Conservation (phyloP, 2,888 invertebrate species). For the Drosophila dives region DNA sequence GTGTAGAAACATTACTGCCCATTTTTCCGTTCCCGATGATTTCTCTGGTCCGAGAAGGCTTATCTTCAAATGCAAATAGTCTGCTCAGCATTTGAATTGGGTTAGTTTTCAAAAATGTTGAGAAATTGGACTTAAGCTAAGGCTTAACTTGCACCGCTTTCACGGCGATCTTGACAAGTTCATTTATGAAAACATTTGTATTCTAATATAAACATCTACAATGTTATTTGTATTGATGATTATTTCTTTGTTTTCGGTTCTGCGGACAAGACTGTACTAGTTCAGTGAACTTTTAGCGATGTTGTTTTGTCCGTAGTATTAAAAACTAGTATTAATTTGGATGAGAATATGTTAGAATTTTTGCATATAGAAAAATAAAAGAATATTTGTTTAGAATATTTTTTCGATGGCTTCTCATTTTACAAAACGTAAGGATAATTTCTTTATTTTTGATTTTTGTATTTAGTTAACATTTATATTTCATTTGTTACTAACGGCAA, state of each 20-base stretch:
- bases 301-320: conserved; percentile 18
- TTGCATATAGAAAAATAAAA: background rate
- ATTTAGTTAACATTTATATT: background rate
- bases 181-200: conserved; percentile 20
- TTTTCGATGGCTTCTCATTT: background rate
- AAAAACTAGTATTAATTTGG: conserved; percentile 2
- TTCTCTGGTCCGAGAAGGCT: conserved; percentile 22
- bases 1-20: conserved; percentile 45
- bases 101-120: conserved; percentile 33
- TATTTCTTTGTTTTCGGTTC: conserved; percentile 40
- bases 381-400: background rate
- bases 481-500: background rate
- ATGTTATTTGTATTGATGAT: conserved; percentile 13
- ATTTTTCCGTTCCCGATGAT: conserved; percentile 34
- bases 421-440: background rate
- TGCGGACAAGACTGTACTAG: conserved; percentile 24
- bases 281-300: conserved; percentile 42
- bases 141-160: conserved; percentile 19
- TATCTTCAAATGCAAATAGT: conserved; percentile 69
- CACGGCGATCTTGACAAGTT: conserved; percentile 45
- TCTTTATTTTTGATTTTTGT: background rate
- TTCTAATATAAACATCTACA: conserved; percentile 21
- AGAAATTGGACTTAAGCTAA: conserved; percentile 20
- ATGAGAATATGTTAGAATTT: background rate
- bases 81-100: conserved; percentile 43